Conservation (phyloP, 2,888 invertebrate species). For the Xanthia togata region DNA sequence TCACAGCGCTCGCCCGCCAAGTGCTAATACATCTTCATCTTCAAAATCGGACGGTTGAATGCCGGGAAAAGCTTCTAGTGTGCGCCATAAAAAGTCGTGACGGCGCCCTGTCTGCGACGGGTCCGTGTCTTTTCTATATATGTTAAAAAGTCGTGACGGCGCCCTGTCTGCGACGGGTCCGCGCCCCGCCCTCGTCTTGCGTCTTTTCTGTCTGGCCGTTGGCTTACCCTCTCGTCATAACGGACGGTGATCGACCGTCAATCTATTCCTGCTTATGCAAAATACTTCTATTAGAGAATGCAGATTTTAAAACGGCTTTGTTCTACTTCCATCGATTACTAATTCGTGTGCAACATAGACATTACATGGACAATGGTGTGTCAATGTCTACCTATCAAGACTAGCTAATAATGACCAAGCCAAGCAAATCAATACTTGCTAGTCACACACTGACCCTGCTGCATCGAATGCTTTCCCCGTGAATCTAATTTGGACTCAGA, state of each 20-base stretch:
- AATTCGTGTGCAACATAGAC: not conserved
- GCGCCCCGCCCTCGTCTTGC: no score
- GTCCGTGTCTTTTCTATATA: no score
- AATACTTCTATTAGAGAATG: not conserved
- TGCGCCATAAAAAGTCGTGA: no score
- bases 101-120: no score
- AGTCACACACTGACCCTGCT: not conserved
- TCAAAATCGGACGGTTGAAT: no score
- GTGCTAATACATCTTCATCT: no score
- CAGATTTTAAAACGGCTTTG: not conserved
- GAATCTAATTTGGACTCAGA: not conserved
- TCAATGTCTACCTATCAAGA: not conserved
- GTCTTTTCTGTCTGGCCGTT: no score
- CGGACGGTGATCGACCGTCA: not conserved
- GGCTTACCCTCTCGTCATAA: no score
- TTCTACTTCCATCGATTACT: constrained; percentile 1
- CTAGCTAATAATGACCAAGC: not conserved
- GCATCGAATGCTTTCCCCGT: not conserved
- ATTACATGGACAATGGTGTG: not conserved
- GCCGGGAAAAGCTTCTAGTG: no score
- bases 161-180: no score
- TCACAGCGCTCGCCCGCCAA: no score
- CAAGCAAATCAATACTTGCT: not conserved
- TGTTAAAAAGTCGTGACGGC: no score
- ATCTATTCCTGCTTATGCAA: not conserved